Percentiles rank a stretch among this genome's conserved stretches.
phyloP scores from a whole-genome alignment of 2,113 vertebrate species.

The Oreochromis niloticus region DNA sequence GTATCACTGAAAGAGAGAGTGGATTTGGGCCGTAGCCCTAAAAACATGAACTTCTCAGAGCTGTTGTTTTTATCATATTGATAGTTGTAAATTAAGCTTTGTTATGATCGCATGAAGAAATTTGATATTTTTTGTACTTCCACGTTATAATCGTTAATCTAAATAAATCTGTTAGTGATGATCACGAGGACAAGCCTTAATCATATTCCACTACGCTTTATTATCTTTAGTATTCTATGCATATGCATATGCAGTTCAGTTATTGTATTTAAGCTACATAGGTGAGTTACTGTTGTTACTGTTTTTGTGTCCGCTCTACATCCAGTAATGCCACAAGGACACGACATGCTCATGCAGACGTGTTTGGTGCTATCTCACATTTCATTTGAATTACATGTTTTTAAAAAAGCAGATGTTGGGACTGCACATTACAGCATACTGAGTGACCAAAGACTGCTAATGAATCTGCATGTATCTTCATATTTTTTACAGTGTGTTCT shows the following conservation, averaged over 20 bases:
- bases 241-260: neutral
- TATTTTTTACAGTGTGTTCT: neutral
- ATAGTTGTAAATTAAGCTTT: constrained; percentile 28
- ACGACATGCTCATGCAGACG: neutral
- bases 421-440: neutral
- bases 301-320: neutral
- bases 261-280: neutral
- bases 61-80: constrained; percentile 1
- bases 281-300: neutral
- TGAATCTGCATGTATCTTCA: neutral
- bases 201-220: constrained; percentile 7
- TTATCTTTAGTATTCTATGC: neutral
- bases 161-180: neutral
- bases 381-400: neutral
- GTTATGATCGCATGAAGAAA: neutral
- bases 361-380: constrained; percentile 38
- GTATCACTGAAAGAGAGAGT: neutral
- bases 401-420: neutral
- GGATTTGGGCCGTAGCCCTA: neutral
- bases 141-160: neutral
- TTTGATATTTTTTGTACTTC: constrained; percentile 25
- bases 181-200: neutral
- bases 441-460: constrained; percentile 7
- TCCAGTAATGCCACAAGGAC: neutral
- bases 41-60: neutral